phyloP scores from a whole-genome alignment of 1,140 invertebrate species.

The Coenobita brevimanus region DNA sequence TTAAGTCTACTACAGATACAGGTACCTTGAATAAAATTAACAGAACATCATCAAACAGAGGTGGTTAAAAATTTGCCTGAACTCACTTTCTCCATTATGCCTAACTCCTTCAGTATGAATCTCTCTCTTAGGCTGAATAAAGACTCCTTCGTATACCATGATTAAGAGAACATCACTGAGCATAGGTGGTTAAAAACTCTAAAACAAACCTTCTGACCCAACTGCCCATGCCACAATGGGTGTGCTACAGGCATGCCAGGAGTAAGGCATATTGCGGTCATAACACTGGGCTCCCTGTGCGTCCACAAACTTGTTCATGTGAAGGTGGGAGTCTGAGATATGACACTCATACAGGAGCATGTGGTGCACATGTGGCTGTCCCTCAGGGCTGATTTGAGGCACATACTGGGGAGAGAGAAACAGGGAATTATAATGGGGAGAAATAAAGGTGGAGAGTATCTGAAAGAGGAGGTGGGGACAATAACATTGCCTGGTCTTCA shows the following conservation, averaged over 20 bases:
- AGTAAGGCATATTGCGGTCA: constrained; percentile 80
- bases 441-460: background rate
- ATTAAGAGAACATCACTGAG: too few species aligned
- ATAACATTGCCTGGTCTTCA: too few species aligned
- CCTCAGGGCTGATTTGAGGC: constrained; percentile 29
- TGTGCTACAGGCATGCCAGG: constrained; percentile 77
- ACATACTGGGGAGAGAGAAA: constrained; percentile 41
- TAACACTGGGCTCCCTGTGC: constrained; percentile 79
- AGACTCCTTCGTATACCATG: too few species aligned
- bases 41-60: too few species aligned
- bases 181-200: too few species aligned
- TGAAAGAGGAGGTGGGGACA: background rate
- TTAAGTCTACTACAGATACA: too few species aligned
- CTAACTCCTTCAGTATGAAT: too few species aligned
- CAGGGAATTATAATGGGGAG: background rate
- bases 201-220: constrained; percentile 59
- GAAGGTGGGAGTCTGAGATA: constrained; percentile 8
- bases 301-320: constrained; percentile 55
- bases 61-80: too few species aligned
- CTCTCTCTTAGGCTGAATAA: too few species aligned
- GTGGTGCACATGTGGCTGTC: constrained; percentile 77
- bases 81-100: too few species aligned
- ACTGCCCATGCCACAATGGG: constrained; percentile 67
- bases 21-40: too few species aligned
- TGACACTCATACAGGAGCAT: constrained; percentile 83